These are phyloP conservation scores for Rhegmatorhina hoffmannsi DNA, from an alignment of 2,113 vertebrate genomes.

Conservation along the genomic window DNA sequence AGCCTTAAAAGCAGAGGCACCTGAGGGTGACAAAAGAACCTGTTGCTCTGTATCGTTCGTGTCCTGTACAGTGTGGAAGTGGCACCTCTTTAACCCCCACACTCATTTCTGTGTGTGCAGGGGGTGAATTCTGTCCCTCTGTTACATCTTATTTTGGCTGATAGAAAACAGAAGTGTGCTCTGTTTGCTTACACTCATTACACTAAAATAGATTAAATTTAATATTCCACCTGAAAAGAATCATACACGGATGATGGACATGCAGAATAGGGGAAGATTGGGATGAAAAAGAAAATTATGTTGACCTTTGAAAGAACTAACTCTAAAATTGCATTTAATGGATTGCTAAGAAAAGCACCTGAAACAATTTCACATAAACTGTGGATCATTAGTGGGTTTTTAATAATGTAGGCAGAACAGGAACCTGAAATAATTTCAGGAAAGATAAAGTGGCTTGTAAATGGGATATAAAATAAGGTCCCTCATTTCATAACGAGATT, in stretches of 20 bases:
- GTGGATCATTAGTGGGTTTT: not conserved
- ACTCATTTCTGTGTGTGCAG: not conserved
- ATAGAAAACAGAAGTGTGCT: not conserved
- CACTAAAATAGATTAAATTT: not conserved
- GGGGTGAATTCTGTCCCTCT: not conserved
- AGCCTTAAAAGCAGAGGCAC: not conserved
- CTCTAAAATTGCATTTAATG: slow-evolving; percentile 25
- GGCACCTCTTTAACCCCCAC: not conserved
- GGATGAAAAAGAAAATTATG: not conserved
- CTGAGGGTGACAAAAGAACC: not conserved
- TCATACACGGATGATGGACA: slow-evolving; percentile 14
- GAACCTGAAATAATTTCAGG: not conserved
- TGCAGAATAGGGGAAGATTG: not conserved
- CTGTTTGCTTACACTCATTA: not conserved
- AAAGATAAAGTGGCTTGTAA: not conserved
- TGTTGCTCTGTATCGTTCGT: not conserved
- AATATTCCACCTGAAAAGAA: slow-evolving; percentile 35
- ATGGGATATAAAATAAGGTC: not conserved
- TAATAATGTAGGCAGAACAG: not conserved
- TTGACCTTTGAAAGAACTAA: not conserved
- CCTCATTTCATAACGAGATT: not conserved
- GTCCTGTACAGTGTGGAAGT: not conserved
- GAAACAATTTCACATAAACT: slow-evolving; percentile 5
- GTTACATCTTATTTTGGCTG: not conserved
- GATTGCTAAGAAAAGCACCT: slow-evolving; percentile 8